Conservation (phyloP, 2,797 vertebrate genomes). For the Brachyalestes nurse region DNA sequence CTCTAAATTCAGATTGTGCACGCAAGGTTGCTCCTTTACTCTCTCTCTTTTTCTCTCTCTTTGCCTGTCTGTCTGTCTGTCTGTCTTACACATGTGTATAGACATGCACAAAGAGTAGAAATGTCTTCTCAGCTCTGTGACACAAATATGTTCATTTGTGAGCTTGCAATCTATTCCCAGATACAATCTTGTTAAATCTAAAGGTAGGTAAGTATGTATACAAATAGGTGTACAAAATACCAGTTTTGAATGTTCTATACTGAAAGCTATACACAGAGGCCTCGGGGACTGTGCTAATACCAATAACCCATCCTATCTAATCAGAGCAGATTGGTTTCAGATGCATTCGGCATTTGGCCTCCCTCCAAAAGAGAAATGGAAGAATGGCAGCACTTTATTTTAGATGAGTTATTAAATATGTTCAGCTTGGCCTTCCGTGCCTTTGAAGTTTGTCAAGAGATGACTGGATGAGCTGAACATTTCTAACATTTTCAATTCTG, state of each 20-base stretch:
- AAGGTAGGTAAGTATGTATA: neutral
- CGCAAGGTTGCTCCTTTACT: constrained; percentile 31
- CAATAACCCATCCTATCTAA: constrained; percentile 31
- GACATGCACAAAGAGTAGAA: neutral
- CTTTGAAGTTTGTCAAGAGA: constrained; percentile 58
- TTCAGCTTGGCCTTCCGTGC: constrained; percentile 31
- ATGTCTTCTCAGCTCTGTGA: neutral
- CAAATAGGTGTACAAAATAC: neutral
- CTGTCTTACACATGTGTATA: neutral
- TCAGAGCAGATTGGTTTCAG: constrained; percentile 21
- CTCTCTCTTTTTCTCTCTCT: constrained; percentile 26
- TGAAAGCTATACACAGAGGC: neutral
- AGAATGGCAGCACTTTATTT: constrained; percentile 32
- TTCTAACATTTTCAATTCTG: constrained; percentile 57
- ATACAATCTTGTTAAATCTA: no score
- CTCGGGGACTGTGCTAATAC: neutral
- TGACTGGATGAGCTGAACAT: constrained; percentile 44
- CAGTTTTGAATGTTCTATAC: neutral
- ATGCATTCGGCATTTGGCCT: constrained; percentile 33
- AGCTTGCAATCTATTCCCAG: no score
- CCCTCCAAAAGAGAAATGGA: constrained; percentile 18
- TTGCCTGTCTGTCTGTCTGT: constrained; percentile 15
- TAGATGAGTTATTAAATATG: constrained; percentile 38
- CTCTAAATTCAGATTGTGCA: constrained; percentile 55
- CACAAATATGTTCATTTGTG: neutral